Conservation (phyloP, 1,140 invertebrate species). For the Conus ventricosus region DNA sequence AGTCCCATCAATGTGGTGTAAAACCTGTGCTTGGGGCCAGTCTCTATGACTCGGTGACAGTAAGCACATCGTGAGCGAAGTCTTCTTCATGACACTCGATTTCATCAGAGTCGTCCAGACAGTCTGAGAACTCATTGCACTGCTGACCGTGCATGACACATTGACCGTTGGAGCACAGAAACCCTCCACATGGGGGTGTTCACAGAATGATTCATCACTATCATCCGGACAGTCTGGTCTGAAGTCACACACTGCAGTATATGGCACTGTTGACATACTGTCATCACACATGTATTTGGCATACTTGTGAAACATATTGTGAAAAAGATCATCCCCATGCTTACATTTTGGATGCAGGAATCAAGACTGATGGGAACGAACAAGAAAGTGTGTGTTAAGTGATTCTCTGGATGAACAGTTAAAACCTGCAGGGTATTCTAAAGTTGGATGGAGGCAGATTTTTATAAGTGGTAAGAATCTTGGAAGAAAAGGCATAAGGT, state of each 20-base stretch:
- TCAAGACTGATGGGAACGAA: background rate
- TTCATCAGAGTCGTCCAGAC: conserved; percentile 15
- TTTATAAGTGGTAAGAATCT: too few relatives aligned
- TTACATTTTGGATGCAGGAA: background rate
- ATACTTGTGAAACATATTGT: background rate
- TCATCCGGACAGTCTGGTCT: background rate
- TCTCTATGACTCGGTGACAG: background rate
- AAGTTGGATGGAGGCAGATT: too few relatives aligned
- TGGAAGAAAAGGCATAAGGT: too few relatives aligned
- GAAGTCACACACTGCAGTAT: conserved; percentile 26
- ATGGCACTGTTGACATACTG: background rate
- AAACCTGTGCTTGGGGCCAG: background rate
- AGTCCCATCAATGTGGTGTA: background rate
- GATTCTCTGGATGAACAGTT: background rate
- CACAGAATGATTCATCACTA: conserved; percentile 8
- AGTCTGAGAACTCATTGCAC: background rate
- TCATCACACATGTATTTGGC: background rate
- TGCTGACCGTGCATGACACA: background rate
- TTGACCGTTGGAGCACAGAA: conserved; percentile 17
- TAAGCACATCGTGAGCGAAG: too few relatives aligned
- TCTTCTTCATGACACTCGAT: background rate
- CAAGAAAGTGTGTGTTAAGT: conserved; percentile 11
- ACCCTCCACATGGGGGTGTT: background rate
- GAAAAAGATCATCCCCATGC: background rate
- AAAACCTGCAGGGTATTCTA: too few relatives aligned